Percentiles rank a stretch among this genome's conserved stretches.
Conservation (phyloP, 2,113 vertebrate genomes). For the Lanius collurio region DNA sequence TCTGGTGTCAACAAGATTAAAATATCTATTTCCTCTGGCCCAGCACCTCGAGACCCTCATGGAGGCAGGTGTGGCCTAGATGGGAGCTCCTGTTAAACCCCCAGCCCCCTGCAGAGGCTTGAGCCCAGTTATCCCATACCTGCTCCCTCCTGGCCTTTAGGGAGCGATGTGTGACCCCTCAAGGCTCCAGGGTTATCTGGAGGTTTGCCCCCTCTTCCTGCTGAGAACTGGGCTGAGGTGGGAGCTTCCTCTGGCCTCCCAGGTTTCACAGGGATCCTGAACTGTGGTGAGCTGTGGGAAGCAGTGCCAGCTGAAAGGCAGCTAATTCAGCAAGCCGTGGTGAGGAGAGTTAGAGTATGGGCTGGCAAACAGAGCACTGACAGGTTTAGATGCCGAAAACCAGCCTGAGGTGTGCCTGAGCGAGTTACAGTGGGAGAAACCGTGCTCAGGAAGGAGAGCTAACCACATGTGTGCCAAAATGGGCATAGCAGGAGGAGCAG, state of each 20-base stretch:
- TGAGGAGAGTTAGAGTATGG: neutral
- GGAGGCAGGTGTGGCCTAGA: neutral
- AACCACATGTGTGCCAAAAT: neutral
- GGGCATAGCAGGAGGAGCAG: neutral
- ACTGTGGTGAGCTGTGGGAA: neutral
- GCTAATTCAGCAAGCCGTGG: neutral
- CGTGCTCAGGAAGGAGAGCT: neutral
- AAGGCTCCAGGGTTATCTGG: neutral
- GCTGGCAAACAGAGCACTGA: neutral
- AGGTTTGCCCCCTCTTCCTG: neutral
- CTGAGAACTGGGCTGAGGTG: neutral
- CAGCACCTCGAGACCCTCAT: neutral
- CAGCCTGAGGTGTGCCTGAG: neutral
- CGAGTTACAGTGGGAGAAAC: neutral
- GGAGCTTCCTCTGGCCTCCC: neutral
- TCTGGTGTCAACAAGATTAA: neutral
- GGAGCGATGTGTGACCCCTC: neutral
- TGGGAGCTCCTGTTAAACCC: neutral
- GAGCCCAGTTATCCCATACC: neutral
- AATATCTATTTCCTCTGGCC: neutral
- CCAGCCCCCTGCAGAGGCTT: neutral
- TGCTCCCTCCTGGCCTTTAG: neutral
- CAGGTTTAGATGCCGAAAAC: neutral
- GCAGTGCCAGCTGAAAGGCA: neutral
- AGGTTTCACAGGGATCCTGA: neutral